Evolutionary conservation across 1,140 invertebrate species (phyloP), one percentile per base, ranked within the genome.

Genomic region (Danaus plexippus): DNA sequence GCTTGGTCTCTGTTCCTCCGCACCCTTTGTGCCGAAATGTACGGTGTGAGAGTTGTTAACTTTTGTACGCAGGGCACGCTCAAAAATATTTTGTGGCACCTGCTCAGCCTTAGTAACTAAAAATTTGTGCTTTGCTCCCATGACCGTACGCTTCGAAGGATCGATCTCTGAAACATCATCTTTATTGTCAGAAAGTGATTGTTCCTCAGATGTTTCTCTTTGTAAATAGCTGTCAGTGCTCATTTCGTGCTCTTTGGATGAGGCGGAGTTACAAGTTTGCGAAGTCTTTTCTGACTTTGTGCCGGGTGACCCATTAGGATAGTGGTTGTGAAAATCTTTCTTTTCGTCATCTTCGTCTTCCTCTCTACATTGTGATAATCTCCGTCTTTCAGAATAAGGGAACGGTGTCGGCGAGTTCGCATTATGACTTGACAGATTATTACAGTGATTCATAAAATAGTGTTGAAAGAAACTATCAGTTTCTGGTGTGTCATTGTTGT

Each of bases 321-420:
- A 43, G 9, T 64, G 49, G 43, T 66, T 59, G 42, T 65, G 58
- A 44, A 50, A 52, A 63, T 84, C 74, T 76, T 80, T 84, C 40
- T 67, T 91, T 47, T 93, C 92, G 53, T 92, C 90, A 41, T 92
- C 91, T 75, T 95, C 94, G 67, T 94, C 93, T 81, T 94, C 94
- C 68, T 95, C 94, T 40, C 92, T 90, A 72, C 94, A 95, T 77
- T 95, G 92, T 7, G 93, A 94, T 50, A 95, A 76, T 2, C 94
- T 89, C n/a, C 94, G 88, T 0, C 89, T 79, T 80, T 91, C 91
- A 72, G 89, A 56, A 80, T 90, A 89, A 57, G 91, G 74, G 73
- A 91, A 80, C 64, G 91, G 66, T 65, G 90, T 64, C 61, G 87
- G 74, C 77, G 74, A 67, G 67, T 87, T 89, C 72, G 77, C 68